phyloP scores from a whole-genome alignment of 2,113 vertebrate genomes.

The Corydoras maculifer region DNA sequence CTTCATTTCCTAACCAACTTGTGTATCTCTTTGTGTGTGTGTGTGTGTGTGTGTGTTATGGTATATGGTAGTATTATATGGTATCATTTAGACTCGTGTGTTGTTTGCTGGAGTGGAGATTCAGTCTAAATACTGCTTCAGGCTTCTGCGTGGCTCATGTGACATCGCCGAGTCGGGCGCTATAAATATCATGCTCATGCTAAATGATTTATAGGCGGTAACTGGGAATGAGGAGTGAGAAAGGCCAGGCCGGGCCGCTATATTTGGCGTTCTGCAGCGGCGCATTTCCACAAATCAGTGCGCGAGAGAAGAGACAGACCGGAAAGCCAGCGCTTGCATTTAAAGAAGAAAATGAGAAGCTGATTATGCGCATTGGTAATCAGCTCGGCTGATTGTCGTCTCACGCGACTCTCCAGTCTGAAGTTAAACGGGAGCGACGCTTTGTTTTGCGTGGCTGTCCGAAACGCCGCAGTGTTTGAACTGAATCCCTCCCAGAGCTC shows the following conservation, averaged over 20 bases:
- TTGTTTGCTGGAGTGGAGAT: conserved; percentile 24
- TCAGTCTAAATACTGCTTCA: conserved; percentile 17
- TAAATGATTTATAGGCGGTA: no score
- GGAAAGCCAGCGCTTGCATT: not conserved
- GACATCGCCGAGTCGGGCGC: no score
- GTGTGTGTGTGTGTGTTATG: conserved; percentile 30
- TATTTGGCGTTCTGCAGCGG: conserved; percentile 7
- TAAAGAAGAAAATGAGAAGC: conserved; percentile 9
- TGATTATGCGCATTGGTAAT: conserved; percentile 4
- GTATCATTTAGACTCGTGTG: not conserved
- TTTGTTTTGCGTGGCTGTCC: not conserved
- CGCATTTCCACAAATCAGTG: not conserved
- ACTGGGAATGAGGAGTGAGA: not conserved
- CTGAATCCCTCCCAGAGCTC: conserved; percentile 35
- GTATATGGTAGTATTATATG: conserved; percentile 12
- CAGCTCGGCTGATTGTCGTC: not conserved
- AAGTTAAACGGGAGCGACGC: not conserved
- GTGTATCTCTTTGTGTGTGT: conserved; percentile 8
- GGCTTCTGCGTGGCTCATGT: not conserved
- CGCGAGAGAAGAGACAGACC: not conserved
- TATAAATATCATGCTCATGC: no score
- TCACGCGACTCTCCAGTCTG: not conserved
- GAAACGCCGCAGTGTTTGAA: conserved; percentile 10
- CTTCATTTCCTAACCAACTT: not conserved
- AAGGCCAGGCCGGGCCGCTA: not conserved